A percentile compares a stretch with the other conserved stretches of the same genome.
These are phyloP conservation scores for Oryzias melastigma DNA, from an alignment of 2,113 vertebrate genomes.

Conservation along the genomic window DNA sequence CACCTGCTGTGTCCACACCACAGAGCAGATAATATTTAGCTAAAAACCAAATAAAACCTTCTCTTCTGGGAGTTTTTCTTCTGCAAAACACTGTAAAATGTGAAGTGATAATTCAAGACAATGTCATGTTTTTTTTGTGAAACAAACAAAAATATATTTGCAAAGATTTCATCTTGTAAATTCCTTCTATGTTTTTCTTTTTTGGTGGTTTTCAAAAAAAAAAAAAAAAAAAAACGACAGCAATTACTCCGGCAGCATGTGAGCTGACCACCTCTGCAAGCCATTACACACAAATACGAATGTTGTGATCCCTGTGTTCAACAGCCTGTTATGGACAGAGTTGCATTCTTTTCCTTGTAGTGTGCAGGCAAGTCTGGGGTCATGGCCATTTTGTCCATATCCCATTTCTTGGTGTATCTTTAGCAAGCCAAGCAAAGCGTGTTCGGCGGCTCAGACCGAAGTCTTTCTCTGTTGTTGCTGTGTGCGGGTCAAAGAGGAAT, in stretches of 20 bases:
- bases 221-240: constrained; percentile 50
- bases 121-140: not conserved
- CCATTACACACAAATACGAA: constrained; percentile 59
- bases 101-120: no score
- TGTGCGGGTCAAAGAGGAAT: constrained; percentile 80
- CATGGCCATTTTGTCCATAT: constrained; percentile 78
- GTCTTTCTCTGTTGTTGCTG: constrained; percentile 71
- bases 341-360: constrained; percentile 71
- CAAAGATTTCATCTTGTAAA: constrained; percentile 33
- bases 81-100: no score
- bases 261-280: constrained; percentile 62
- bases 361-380: constrained; percentile 70
- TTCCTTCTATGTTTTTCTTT: constrained; percentile 30
- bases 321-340: constrained; percentile 62
- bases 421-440: constrained; percentile 58
- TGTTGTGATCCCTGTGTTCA: constrained; percentile 72
- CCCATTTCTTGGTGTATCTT: constrained; percentile 74
- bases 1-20: not conserved
- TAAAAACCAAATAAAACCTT: no score
- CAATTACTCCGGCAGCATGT: constrained; percentile 59
- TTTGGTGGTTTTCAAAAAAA: constrained; percentile 31
- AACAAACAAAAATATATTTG: not conserved
- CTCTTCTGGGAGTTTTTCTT: no score
- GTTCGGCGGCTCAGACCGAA: constrained; percentile 49
- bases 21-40: not conserved